Evolutionary conservation across 2,113 vertebrate species (phyloP).

Genomic region (Cyrtonyx montezumae): DNA sequence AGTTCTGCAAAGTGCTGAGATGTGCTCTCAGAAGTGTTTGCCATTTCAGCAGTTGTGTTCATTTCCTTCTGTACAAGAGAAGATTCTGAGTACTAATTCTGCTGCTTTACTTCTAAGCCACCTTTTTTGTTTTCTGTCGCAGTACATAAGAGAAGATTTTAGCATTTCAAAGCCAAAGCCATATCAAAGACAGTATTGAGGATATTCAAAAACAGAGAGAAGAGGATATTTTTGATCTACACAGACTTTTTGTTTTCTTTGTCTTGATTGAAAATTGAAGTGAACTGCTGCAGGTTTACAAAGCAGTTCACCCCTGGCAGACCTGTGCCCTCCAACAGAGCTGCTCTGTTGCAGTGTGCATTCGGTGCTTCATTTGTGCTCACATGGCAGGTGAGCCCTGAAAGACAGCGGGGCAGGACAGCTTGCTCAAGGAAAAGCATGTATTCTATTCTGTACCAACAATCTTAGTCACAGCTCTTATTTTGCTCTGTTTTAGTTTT

Average conservation of each 20-base stretch:
- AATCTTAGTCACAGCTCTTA: background rate
- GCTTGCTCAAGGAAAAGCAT: background rate
- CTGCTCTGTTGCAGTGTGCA: background rate
- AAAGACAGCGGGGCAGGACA: background rate
- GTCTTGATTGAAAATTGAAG: background rate
- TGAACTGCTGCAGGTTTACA: background rate
- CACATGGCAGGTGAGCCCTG: background rate
- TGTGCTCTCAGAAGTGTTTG: background rate
- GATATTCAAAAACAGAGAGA: background rate
- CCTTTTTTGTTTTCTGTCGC: background rate
- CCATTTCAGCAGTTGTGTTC: background rate
- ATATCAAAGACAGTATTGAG: background rate
- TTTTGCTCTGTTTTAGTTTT: background rate
- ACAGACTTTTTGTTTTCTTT: background rate
- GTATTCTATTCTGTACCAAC: background rate
- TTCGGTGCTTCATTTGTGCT: background rate
- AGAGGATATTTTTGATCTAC: background rate
- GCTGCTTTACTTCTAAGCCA: background rate
- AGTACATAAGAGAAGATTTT: background rate
- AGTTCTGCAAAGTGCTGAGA: conserved; percentile 8
- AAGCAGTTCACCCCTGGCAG: background rate
- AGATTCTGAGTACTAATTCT: background rate
- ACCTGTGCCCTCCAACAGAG: background rate
- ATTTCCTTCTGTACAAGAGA: background rate
- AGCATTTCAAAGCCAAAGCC: background rate